Conservation (phyloP, 1,140 invertebrate genomes). For the Penaeus vannamei region DNA sequence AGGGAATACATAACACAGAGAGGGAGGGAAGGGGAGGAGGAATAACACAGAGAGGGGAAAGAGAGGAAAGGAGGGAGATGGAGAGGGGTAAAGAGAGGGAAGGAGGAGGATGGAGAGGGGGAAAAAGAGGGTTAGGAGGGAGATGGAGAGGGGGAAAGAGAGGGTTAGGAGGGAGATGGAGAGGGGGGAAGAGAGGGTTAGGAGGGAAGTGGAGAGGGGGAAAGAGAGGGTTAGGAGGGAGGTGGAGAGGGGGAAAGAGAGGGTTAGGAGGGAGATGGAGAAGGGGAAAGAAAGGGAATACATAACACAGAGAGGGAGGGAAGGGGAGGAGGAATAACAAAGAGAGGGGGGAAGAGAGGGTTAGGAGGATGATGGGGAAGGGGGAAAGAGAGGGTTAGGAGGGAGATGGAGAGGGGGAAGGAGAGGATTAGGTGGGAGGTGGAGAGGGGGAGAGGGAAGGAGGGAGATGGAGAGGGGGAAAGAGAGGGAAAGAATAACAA, state of each 20-base stretch:
- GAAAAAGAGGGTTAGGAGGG: neutral
- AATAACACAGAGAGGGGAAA: too few species aligned
- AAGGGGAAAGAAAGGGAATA: neutral
- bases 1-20: neutral
- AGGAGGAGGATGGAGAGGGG: too few species aligned
- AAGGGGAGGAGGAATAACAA: too few species aligned
- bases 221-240: too few species aligned
- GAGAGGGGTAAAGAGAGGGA: too few species aligned
- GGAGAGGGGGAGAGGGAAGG: neutral
- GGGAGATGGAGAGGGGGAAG: neutral
- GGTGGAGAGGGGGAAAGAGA: neutral
- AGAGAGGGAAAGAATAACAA: neutral
- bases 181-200: neutral
- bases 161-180: neutral
- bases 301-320: too few species aligned
- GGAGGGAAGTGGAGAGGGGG: too few species aligned
- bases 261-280: neutral
- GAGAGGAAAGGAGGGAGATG: neutral
- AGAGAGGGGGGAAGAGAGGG: too few species aligned
- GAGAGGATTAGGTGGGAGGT: neutral
- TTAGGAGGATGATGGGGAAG: too few species aligned
- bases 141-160: neutral
- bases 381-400: too few species aligned
- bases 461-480: neutral
- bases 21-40: too few species aligned